Base-by-base conservation (phyloP, 2,113 vertebrate genomes). In the Salvator merianae region DNA sequence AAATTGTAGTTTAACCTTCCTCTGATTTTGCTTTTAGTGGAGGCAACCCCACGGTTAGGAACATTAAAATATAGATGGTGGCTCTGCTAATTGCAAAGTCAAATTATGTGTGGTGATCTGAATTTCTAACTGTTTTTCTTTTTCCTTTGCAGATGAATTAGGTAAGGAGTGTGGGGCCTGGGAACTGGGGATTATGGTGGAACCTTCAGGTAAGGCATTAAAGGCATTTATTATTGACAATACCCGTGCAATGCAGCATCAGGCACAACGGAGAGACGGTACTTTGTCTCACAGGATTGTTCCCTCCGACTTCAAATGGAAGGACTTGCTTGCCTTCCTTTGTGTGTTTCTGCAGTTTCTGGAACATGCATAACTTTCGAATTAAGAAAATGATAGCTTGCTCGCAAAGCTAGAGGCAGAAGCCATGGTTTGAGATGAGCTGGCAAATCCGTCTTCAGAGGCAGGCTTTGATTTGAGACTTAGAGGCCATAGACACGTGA, bases 111-210 rank as follows among this genome's bases (percentile, higher is more conserved):
- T 20, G 14, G 4, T 59, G 55, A 20, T 20, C 18, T 59, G 55
- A 3, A 20, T 59, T 59, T 59, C 55, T 59, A 16, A 20, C 20
- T 20, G 55, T 59, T n/a, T 34, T 5, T 28, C 53, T 32, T 77
- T 50, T 40, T 68, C 40, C 43, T 79, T 70, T 43, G 13, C 90
- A 92, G 90, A 86, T 73, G 87, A 88, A 30, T 84, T 86, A 85
- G 90, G 90, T 89, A 86, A 86, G 70, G 20, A 70, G 0, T 30
- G 4, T 9, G 53, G 84, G 80, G 12, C 16, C 24, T 79, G 9
- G 7, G 70, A 36, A 5, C 10, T 7, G 2, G 70, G 81, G 16
- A 16, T 32, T 30, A 5, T 30, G n/a, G 1, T 1, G 2, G 0
- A 10, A 24, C 22, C 16, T 9, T 24, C 50, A 0, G 81, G 84